Conservation (phyloP, 92 coral and sea anemone genomes). For the Umimayanthus chanpuru region DNA sequence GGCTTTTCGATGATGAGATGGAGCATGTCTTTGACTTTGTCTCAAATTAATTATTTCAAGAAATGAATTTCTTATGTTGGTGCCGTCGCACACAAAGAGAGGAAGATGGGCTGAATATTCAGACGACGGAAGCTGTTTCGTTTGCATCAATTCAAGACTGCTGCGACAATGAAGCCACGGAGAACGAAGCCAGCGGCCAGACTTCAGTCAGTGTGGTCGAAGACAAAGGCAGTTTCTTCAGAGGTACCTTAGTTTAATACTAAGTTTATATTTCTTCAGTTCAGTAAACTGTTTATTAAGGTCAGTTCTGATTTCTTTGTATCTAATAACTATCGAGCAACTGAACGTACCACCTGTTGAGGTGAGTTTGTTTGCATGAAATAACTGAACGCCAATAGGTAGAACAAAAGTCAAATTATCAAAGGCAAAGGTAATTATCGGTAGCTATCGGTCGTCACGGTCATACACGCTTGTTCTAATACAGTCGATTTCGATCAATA, state of each 20-base stretch:
- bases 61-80: not conserved
- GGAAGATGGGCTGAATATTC: not conserved
- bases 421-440: not conserved
- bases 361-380: not conserved
- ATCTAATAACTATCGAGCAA: too few species aligned
- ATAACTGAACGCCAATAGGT: not conserved
- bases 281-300: not conserved
- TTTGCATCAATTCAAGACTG: not conserved
- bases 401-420: not conserved
- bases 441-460: not conserved
- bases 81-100: not conserved
- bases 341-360: not conserved
- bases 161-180: not conserved
- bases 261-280: too few species aligned
- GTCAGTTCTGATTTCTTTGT: not conserved
- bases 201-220: not conserved
- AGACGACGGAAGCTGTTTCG: not conserved
- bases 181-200: not conserved
- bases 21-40: not conserved
- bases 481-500: too few species aligned
- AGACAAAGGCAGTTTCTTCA: not conserved
- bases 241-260: not conserved
- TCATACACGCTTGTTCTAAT: too few species aligned
- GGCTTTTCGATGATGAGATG: not conserved
- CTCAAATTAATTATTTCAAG: too few species aligned